These are phyloP conservation scores for Anhinga anhinga DNA, from an alignment of 2,113 vertebrate species.

Conservation along the genomic window DNA sequence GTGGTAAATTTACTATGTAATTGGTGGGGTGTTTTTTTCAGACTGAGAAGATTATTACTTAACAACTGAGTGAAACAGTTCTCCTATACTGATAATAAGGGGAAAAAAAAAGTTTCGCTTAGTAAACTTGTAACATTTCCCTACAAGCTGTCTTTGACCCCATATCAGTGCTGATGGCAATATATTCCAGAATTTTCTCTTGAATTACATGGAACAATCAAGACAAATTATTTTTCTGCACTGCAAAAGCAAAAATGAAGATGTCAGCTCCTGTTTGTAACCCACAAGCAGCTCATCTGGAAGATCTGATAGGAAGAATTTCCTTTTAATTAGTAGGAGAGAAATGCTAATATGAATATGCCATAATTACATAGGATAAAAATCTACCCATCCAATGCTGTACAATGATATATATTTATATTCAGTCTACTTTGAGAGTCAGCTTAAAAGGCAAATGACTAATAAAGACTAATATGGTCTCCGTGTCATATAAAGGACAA, in stretches of 20 bases:
- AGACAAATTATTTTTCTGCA: not conserved
- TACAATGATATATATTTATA: not conserved
- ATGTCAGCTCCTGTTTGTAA: not conserved
- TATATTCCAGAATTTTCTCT: not conserved
- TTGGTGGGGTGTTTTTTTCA: not conserved
- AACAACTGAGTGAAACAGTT: not conserved
- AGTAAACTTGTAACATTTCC: not conserved
- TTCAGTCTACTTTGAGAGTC: not conserved
- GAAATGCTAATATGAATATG: not conserved
- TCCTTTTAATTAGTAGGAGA: not conserved
- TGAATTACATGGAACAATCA: not conserved
- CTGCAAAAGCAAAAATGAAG: not conserved
- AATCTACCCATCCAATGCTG: not conserved
- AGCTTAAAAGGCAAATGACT: not conserved
- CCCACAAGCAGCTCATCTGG: not conserved
- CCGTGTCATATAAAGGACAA: not conserved
- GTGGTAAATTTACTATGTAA: not conserved
- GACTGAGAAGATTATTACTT: not conserved
- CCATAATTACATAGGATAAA: not conserved
- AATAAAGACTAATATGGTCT: not conserved
- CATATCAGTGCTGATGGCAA: not conserved
- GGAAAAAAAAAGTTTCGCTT: accelerated
- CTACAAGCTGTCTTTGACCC: not conserved
- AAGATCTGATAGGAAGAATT: not conserved
- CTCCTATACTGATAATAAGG: not conserved